Base-by-base conservation (phyloP, 2,797 vertebrate species). In the Perodicticus potto region DNA sequence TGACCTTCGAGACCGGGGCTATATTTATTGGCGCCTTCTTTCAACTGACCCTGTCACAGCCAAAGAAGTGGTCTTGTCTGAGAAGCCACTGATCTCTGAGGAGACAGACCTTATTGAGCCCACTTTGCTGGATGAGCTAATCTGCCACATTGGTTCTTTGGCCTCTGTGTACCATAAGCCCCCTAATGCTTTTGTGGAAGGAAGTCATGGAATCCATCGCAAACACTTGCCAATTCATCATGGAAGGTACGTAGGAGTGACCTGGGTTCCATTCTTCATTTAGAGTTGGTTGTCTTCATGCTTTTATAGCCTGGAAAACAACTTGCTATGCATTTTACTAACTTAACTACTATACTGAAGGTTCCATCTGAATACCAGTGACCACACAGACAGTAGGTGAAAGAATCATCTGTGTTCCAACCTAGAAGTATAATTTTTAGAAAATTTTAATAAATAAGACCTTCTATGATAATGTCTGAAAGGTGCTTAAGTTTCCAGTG, bases 121-220 rank as follows among this genome's bases (percentile, higher is more conserved):
- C 34, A 99, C 99, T 13, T 98, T 99, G 61, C 98, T 99, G 97
- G 99, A 99, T 29, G 99, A 99, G 98, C 98, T 99, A 25, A 99
- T 99, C 98, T 99, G 99, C 98, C 99, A 99, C 97, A 99, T 99
- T 6, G 99, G 99, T 37, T 99, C 99, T 4, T 97, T 99, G 98
- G 99, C 99, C 43, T 99, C 99, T 0, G 99, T 99, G 92, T 99
- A 99, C 97, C 99, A 99, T 99, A 99, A 99, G 92, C 99, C 99
- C 0, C 99, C 99, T 97, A 99, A 99, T 2, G 99, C 99, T 87
- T 99, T 99, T 25, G 99, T 99, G 70, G 99, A 99, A 98, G 99
- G 99, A 86, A 99, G 99, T 98, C 99, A 99, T 0, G 99, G 99
- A 32, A 99, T 99, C 98, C 99, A 99, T 98, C 99, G 99, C 96